These are phyloP conservation scores for Vulpes ferrilata DNA, from an alignment of 2,113 vertebrate species.

Conservation along the genomic window DNA sequence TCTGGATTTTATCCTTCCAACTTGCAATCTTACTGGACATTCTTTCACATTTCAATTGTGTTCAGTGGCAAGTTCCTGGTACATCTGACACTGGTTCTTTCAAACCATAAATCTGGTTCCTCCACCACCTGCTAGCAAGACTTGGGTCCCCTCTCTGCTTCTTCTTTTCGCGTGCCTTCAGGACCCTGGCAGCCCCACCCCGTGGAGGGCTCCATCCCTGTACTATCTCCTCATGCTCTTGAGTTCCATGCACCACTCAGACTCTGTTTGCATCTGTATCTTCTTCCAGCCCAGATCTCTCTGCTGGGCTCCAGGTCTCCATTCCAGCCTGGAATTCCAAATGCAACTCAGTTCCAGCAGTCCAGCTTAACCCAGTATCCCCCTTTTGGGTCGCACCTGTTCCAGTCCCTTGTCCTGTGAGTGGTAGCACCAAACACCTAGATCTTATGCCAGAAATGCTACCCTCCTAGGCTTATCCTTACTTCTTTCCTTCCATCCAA, in stretches of 20 bases:
- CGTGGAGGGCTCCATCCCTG: neutral
- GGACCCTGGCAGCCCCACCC: too few relatives aligned
- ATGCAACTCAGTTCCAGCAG: neutral
- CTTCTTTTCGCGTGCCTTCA: neutral
- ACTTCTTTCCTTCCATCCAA: neutral
- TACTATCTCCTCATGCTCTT: neutral
- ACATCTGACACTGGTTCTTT: neutral
- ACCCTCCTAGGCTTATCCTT: neutral
- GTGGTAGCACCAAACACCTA: neutral
- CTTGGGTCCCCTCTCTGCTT: neutral
- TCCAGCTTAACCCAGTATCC: neutral
- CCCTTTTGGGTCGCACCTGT: neutral
- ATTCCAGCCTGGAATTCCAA: neutral
- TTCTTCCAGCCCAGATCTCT: neutral
- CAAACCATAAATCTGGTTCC: neutral
- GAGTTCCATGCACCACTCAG: neutral
- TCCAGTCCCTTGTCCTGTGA: neutral
- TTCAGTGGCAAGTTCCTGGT: neutral
- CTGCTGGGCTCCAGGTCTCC: neutral
- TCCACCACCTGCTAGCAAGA: too few relatives aligned
- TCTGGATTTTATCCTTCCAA: neutral
- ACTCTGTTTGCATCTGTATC: fast-evolving
- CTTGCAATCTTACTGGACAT: neutral
- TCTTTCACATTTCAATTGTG: neutral
- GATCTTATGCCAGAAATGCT: neutral